Evolutionary conservation across 2,797 vertebrate genomes (phyloP), one percentile per base, ranked within the genome.

Genomic region (Hippocampus kuda): DNA sequence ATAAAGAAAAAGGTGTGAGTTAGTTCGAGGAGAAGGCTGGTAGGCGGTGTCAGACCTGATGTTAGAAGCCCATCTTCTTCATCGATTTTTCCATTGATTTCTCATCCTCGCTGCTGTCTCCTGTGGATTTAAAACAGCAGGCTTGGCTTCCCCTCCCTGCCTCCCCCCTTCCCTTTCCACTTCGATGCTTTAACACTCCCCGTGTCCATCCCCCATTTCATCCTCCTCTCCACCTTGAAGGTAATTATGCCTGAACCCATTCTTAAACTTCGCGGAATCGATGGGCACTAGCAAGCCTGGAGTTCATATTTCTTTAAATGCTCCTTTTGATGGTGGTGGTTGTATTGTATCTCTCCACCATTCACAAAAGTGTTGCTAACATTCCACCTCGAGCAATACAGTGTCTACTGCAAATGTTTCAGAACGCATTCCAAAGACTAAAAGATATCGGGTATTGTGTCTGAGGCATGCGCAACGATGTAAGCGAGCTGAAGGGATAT

Each of bases 71-170:
- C 88, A 89, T 91, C 88, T 87, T 80, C 84, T 81, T 75, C 81
- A 91, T 91, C 74, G 89, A 91, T 89, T 79, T 70, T 34, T 68
- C 53, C 87, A 91, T 90, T 89, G 90, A 91, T 91, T 89, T 83
- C 80, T 83, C 83, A 79, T 89, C 86, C 85, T 81, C 81, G 78
- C 84, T 83, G 82, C 89, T 84, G 87, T 88, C 85, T 89, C 84
- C 81, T 81, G 84, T 85, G 80, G 85, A 85, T 89, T 89, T 88
- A 83, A 89, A 91, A 85, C 87, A 89, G 84, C 83, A 84, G 78
- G 81, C 80, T 77, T 81, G 78, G 81, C 80, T 77, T 81, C 54
- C 72, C 77, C 81, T 79, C 68, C 62, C 18, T 74, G 64, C 75
- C n/a, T 76, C 67, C 79, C 76, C 72, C 72, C 79, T 72, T 75